These are phyloP conservation scores for Aegithalos caudatus DNA, from an alignment of 2,113 vertebrate species.

Conservation along the genomic window DNA sequence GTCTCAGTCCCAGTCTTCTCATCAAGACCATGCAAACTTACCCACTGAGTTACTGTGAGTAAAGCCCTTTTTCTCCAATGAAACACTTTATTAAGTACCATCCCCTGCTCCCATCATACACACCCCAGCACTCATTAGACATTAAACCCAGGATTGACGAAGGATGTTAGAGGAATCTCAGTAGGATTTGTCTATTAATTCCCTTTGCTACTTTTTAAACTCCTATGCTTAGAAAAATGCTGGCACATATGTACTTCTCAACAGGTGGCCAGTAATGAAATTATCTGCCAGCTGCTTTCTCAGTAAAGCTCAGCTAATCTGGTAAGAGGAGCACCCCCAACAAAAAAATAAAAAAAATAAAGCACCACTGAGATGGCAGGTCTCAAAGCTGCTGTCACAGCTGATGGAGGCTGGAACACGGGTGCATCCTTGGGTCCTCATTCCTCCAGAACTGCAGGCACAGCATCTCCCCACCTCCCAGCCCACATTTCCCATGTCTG, in stretches of 20 bases:
- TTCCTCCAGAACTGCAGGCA: not conserved
- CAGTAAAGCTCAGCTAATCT: conserved; percentile 12
- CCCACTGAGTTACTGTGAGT: not conserved
- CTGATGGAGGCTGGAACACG: not conserved
- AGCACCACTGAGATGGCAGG: not conserved
- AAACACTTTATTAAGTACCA: not conserved
- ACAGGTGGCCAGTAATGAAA: conserved; percentile 32
- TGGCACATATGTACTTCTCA: not conserved
- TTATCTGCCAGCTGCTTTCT: conserved; percentile 19
- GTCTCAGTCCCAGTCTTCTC: not conserved
- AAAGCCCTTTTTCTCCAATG: not conserved
- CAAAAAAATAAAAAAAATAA: not conserved
- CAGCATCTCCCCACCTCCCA: not conserved
- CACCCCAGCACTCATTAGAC: not conserved
- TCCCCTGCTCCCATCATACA: not conserved
- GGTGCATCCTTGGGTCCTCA: not conserved
- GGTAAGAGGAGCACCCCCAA: not conserved
- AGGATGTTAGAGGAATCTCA: conserved; percentile 7
- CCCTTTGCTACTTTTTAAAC: conserved; percentile 16
- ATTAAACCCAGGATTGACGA: not conserved
- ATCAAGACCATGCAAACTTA: not conserved
- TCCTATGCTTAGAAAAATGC: not conserved
- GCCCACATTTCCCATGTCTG: not conserved
- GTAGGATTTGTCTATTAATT: conserved; percentile 50
- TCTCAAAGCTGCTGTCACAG: not conserved